Base-by-base conservation (phyloP, 1,140 invertebrate species). In the Macrobrachium rosenbergii region DNA sequence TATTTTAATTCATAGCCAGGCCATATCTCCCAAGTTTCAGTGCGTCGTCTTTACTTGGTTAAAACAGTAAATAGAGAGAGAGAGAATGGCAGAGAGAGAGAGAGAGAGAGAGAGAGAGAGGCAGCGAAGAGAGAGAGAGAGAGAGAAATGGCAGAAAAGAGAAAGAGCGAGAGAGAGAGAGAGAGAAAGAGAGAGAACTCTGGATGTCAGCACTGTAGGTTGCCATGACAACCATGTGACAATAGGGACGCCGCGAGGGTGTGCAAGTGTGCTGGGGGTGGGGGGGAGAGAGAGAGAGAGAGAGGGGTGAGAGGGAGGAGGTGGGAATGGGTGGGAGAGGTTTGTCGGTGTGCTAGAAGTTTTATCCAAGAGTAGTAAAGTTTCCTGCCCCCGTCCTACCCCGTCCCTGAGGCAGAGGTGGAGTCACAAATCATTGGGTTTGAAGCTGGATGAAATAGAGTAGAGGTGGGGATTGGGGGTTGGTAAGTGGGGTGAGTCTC, bases 121-220 rank as follows among this genome's bases (percentile, higher is more conserved):
- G 12, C 6, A 37, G 72, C 6, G 17, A 37, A 63, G 43, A 60
- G n/a, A 11, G 17, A 5, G 43, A 7, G 21, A 60, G 77, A 14
- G 21, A 62, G 28, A 60, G 43, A 45, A 23, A 28, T n/a, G 28
- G 45, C 19, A 60, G 14, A 2, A 43, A 5, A 52, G 52, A 52
- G 52, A 52, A 16, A 72, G 67, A 28, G 12, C 23, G 77, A 79
- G 23, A 10, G 17, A 19, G 62, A 17, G 60, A 37, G 16, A 23
- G 21, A 58, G 77, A 60, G 62, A n/a, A 23, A 28, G 60, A 21
- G 16, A 60, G 37, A n/a, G 28, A 37, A 60, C 76, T 80, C 62
- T 17, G 78, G 78, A 80, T 80, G 78, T 80, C 78, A 80, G 78
- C 78, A 80, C 19, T 43, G 78, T 17, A 43, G 78, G 78, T 80